Evolutionary conservation across 2,888 invertebrate species (phyloP).

Genomic region (Cephus runcator): DNA sequence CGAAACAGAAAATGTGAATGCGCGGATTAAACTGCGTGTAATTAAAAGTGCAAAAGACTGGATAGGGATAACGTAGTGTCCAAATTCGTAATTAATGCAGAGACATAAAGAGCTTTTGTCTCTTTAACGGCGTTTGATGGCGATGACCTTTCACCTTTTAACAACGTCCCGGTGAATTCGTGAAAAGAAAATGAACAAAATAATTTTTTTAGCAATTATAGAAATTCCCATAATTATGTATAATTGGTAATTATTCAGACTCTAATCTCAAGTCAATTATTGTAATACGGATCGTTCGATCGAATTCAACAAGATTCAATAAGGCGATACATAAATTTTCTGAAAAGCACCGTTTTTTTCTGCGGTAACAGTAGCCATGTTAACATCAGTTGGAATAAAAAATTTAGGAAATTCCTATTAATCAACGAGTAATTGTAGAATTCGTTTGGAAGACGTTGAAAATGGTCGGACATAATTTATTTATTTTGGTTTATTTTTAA

Average conservation of each 20-base stretch:
- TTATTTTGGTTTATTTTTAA: neutral
- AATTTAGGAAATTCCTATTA: neutral
- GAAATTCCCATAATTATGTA: neutral
- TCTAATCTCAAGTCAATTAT: neutral
- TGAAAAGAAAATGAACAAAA: neutral
- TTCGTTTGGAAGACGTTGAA: neutral
- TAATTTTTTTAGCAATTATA: neutral
- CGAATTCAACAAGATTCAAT: no score
- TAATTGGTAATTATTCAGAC: neutral
- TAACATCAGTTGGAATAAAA: neutral
- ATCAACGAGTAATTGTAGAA: neutral
- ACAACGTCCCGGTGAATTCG: neutral
- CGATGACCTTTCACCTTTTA: neutral
- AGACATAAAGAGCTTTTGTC: slow-evolving; percentile 15
- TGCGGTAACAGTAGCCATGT: no score
- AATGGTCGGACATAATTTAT: neutral
- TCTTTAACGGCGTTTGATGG: slow-evolving; percentile 37
- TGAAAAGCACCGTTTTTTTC: neutral
- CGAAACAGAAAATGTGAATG: slow-evolving; percentile 49
- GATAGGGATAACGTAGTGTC: slow-evolving; percentile 53
- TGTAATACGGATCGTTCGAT: neutral
- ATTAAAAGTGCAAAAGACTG: slow-evolving; percentile 57
- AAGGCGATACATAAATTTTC: neutral
- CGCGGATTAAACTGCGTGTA: slow-evolving; percentile 55
- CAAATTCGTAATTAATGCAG: neutral